phyloP scores from a whole-genome alignment of 2,888 invertebrate genomes.

The Hirtodrosophila duncani region DNA sequence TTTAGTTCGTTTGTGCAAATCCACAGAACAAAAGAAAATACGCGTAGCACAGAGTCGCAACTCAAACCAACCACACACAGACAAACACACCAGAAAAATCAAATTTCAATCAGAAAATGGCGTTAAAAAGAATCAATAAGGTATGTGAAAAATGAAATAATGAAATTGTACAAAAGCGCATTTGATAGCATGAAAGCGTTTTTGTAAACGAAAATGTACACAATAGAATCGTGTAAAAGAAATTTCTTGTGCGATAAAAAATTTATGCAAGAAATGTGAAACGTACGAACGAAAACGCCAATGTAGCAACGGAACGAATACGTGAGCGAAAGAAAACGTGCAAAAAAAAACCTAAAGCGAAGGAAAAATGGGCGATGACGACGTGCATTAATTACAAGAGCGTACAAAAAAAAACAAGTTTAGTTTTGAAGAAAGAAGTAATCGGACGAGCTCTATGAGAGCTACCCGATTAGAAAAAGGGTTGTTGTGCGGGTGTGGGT shows the following conservation, averaged over 20 bases:
- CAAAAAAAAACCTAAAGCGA: slow-evolving; percentile 48
- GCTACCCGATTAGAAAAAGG: slow-evolving; percentile 38
- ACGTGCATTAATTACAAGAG: slow-evolving; percentile 56
- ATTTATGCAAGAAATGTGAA: slow-evolving; percentile 76
- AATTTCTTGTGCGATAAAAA: slow-evolving; percentile 56
- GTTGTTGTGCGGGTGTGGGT: slow-evolving; percentile 18
- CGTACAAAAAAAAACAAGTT: slow-evolving; percentile 38
- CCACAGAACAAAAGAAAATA: slow-evolving; percentile 59
- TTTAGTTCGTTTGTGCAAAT: slow-evolving; percentile 41
- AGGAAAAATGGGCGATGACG: slow-evolving; percentile 63
- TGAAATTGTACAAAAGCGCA: slow-evolving; percentile 39
- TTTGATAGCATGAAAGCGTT: slow-evolving; percentile 31
- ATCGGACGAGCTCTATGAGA: slow-evolving; percentile 1
- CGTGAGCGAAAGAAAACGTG: slow-evolving; percentile 61
- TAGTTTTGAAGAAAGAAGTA: slow-evolving; percentile 17
- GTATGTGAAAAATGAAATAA: slow-evolving; percentile 69
- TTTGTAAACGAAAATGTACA: slow-evolving; percentile 23
- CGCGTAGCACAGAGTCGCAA: slow-evolving; percentile 56
- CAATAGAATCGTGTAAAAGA: slow-evolving; percentile 36
- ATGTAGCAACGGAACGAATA: slow-evolving; percentile 46
- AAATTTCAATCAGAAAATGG: slow-evolving; percentile 83
- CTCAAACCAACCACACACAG: slow-evolving; percentile 46
- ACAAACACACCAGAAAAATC: slow-evolving; percentile 70
- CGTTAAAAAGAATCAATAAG: slow-evolving; percentile 98
- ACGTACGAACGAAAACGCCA: slow-evolving; percentile 63